A percentile compares a stretch with the other conserved stretches of the same genome.
Conservation (phyloP, 2,113 vertebrate genomes). For the Pachyramphus minor region DNA sequence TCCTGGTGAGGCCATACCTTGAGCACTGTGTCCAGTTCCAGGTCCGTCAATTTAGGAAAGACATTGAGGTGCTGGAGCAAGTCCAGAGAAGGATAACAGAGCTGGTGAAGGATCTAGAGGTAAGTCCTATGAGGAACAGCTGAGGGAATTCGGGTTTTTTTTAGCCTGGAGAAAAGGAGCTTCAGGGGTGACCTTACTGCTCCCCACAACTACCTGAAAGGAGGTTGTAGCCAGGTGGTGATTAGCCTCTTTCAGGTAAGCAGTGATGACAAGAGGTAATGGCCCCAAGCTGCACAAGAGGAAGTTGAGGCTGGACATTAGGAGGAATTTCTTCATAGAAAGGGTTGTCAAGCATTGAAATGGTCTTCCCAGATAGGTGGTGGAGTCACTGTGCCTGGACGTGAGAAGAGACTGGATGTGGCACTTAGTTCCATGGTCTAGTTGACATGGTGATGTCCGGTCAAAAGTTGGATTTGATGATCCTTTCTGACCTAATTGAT, state of each 20-base stretch:
- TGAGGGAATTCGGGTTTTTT: neutral
- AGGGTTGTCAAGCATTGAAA: neutral
- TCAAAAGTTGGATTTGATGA: neutral
- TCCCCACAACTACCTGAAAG: neutral
- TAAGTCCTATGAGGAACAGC: neutral
- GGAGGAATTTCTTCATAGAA: neutral
- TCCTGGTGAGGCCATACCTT: neutral
- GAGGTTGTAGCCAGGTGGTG: neutral
- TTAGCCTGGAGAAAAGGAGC: neutral
- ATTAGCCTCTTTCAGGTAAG: neutral
- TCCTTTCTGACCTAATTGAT: neutral
- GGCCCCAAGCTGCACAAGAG: neutral
- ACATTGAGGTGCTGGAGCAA: neutral
- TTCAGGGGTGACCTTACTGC: neutral
- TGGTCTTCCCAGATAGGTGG: neutral
- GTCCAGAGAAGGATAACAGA: neutral
- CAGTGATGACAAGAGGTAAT: neutral
- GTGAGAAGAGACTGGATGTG: neutral
- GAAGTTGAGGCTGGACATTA: neutral
- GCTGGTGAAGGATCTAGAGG: neutral
- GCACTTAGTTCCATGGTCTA: neutral
- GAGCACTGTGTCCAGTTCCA: neutral
- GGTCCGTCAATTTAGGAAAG: neutral
- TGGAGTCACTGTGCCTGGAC: neutral
- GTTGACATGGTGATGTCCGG: fast-evolving